These are phyloP conservation scores for Lepidonotus clava DNA, from an alignment of 2,888 invertebrate species.

Conservation along the genomic window DNA sequence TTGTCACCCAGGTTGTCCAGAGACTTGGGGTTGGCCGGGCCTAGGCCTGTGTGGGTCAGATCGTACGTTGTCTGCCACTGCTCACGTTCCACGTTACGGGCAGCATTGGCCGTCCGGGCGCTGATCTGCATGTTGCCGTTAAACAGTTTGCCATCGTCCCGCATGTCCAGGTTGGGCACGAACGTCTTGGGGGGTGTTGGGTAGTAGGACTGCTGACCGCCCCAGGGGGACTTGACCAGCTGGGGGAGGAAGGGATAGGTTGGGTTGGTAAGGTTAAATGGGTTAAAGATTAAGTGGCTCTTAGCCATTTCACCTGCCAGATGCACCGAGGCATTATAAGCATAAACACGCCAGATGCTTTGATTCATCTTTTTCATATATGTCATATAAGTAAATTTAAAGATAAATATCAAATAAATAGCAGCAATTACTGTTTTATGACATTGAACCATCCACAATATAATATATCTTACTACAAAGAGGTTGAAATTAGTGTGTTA, in stretches of 20 bases:
- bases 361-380: too few species aligned
- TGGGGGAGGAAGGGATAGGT: too few species aligned
- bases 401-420: too few species aligned
- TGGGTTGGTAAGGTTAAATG: not conserved
- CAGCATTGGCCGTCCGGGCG: slow-evolving; percentile 71
- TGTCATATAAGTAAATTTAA: too few species aligned
- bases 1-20: slow-evolving; percentile 77
- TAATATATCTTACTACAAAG: too few species aligned
- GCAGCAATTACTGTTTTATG: too few species aligned
- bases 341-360: too few species aligned
- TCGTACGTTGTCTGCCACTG: slow-evolving; percentile 78
- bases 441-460: too few species aligned
- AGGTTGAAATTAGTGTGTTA: too few species aligned
- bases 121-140: slow-evolving; percentile 64
- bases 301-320: too few species aligned
- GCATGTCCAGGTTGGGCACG: slow-evolving; percentile 73
- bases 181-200: slow-evolving; percentile 75
- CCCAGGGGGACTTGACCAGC: slow-evolving; percentile 72
- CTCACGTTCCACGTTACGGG: slow-evolving; percentile 75
- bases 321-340: too few species aligned
- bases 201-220: slow-evolving; percentile 71
- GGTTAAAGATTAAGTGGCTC: too few species aligned
- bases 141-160: slow-evolving; percentile 60
- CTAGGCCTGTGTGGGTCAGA: slow-evolving; percentile 74
- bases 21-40: slow-evolving; percentile 73